Percentiles rank a stretch among this genome's conserved stretches.
Conservation (phyloP, 2,888 invertebrate species). For the Morinoia aosen region DNA sequence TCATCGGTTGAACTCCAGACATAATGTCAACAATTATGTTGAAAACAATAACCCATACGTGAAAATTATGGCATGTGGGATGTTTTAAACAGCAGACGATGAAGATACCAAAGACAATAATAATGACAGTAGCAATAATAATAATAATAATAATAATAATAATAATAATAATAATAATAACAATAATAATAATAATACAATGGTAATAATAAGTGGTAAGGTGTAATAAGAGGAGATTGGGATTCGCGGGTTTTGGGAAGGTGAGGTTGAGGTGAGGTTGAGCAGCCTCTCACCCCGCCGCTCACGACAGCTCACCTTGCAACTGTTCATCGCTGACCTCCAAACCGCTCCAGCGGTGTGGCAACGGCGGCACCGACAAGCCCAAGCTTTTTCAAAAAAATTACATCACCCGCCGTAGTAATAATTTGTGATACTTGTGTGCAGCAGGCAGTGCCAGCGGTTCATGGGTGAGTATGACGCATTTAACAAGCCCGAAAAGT, state of each 20-base stretch:
- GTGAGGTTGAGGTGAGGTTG: neutral
- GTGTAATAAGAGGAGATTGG: neutral
- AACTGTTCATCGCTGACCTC: conserved; percentile 5
- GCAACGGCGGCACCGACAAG: neutral
- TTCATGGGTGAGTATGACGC: neutral
- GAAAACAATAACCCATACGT: too few species aligned
- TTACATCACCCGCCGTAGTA: neutral
- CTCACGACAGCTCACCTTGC: neutral
- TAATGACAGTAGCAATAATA: too few species aligned
- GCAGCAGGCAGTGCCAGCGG: neutral
- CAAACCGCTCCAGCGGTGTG: neutral
- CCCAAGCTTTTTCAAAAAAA: neutral
- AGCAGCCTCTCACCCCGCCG: neutral
- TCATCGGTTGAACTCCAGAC: too few species aligned
- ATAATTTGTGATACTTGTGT: neutral
- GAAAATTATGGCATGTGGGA: too few species aligned
- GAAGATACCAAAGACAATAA: too few species aligned
- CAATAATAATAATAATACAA: too few species aligned
- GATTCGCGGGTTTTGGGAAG: neutral
- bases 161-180: too few species aligned
- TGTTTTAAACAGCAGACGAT: too few species aligned
- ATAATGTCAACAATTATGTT: too few species aligned
- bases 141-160: too few species aligned
- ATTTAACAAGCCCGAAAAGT: neutral
- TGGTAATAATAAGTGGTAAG: too few species aligned